phyloP scores from a whole-genome alignment of 2,888 invertebrate genomes.

The Petrolisthes manimaculis region DNA sequence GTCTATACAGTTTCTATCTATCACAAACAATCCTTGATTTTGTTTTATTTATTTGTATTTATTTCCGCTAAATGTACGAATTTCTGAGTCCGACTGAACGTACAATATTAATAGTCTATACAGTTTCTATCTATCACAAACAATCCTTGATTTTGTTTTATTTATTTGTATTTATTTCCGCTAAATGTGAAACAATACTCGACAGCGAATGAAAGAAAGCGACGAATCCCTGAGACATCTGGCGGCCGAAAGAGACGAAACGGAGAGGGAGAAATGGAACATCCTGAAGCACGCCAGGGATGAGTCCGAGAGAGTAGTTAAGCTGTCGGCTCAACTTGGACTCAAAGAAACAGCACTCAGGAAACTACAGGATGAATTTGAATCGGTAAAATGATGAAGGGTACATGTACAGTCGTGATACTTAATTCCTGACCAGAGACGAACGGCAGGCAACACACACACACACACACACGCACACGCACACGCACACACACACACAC shows the following conservation, averaged over 20 bases:
- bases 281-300: conserved; percentile 88
- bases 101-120: too few relatives aligned
- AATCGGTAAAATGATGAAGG: conserved; percentile 76
- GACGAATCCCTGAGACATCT: conserved; percentile 78
- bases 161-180: neutral
- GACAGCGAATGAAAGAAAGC: conserved; percentile 82
- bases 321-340: conserved; percentile 88
- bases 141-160: neutral
- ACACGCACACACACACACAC: too few relatives aligned
- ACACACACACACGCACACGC: too few relatives aligned
- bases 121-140: neutral
- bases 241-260: conserved; percentile 77
- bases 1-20: too few relatives aligned
- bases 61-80: neutral
- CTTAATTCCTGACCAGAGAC: too few relatives aligned
- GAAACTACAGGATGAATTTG: conserved; percentile 86
- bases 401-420: too few relatives aligned
- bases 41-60: neutral
- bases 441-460: too few relatives aligned
- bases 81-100: too few relatives aligned
- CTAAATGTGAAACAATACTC: neutral
- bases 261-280: conserved; percentile 90
- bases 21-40: neutral
- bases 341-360: conserved; percentile 87
- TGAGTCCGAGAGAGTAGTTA: conserved; percentile 88